Base-by-base conservation (phyloP, 92 coral and sea anemone genomes). In the Desmophyllum pertusum region DNA sequence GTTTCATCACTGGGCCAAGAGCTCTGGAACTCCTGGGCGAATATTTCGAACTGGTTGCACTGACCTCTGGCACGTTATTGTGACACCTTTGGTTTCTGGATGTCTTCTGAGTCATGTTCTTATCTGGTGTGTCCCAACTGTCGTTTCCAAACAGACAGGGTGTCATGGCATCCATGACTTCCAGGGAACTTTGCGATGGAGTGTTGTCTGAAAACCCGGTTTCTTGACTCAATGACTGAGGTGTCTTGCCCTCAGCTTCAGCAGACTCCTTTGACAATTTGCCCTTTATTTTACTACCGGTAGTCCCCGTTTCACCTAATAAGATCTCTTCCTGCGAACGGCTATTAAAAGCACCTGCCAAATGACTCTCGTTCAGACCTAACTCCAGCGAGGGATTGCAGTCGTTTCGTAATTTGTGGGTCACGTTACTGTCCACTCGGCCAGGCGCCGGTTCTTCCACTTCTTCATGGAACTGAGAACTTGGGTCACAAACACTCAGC, bases 101-200 rank as follows among this genome's bases (percentile, higher is more conserved):
- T 40, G n/a, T 79, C 43, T 64, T 79, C 31, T 18, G 75, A 27
- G 35, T 69, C 29, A 6, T 23, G 10, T 35, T 69, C 80, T 18
- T 10, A 39, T 27, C 73, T 27, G 87, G 31, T 1, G 66, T 73
- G 29, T 46, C 76, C n/a, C 77, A 38, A 74, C 81, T 79, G 0
- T 89, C 84, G 37, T 72, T 79, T 85, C 77, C 90, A 89, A 85
- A 89, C 75, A 89, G 71, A 77, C 89, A 76, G 14, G 93, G 93
- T 4, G 93, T 85, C 61, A 65, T 35, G 10, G 80, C 76, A 55
- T 59, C 81, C 36, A 45, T 35, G 27, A 36, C 39, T 50, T 89
- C 85, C 19, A 37, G 23, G 9, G 71, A 68, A 70, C 65, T 50
- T 63, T 55, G 73, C 2, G 73, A 41, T 59, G 87, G 81, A 5